Percentiles rank a stretch among this genome's conserved stretches.
phyloP scores from a whole-genome alignment of 2,888 invertebrate genomes.

The Euplexia lucipara region DNA sequence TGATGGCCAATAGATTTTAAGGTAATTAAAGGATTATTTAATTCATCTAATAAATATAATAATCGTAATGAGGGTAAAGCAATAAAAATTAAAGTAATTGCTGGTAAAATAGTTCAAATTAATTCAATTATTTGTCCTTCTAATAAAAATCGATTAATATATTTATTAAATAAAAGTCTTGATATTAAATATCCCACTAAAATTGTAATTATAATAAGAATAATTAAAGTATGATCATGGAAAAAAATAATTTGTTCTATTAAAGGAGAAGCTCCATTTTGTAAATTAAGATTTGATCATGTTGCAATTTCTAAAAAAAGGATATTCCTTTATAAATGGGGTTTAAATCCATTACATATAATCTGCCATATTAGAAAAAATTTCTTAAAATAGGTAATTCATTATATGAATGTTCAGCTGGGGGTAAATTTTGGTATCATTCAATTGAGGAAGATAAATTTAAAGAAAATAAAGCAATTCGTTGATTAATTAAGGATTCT shows the following conservation, averaged over 20 bases:
- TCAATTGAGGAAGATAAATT: constrained; percentile 92
- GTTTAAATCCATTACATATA: constrained; percentile 92
- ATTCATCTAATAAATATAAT: constrained; percentile 92
- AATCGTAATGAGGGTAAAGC: constrained; percentile 91
- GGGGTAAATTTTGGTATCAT: constrained; percentile 91
- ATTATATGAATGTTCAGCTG: constrained; percentile 91
- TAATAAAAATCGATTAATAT: constrained; percentile 90
- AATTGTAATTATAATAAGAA: constrained; percentile 92
- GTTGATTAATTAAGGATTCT: constrained; percentile 91
- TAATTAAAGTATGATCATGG: constrained; percentile 92
- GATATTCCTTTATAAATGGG: constrained; percentile 92
- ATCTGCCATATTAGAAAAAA: constrained; percentile 91
- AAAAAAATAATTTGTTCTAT: constrained; percentile 93
- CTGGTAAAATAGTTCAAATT: constrained; percentile 92
- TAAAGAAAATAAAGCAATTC: no score
- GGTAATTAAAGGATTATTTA: constrained; percentile 90
- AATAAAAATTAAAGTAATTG: constrained; percentile 92
- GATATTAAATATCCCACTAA: constrained; percentile 91
- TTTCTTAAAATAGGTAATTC: constrained; percentile 91
- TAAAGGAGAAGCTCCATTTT: constrained; percentile 92
- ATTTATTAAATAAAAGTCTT: constrained; percentile 90
- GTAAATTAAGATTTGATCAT: constrained; percentile 90
- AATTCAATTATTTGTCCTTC: constrained; percentile 92
- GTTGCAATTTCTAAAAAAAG: constrained; percentile 92
- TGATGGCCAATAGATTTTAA: constrained; percentile 93